Evolutionary conservation across 2,797 vertebrate species (phyloP), one percentile per base, ranked within the genome.

Genomic region (Hybognathus amarus): DNA sequence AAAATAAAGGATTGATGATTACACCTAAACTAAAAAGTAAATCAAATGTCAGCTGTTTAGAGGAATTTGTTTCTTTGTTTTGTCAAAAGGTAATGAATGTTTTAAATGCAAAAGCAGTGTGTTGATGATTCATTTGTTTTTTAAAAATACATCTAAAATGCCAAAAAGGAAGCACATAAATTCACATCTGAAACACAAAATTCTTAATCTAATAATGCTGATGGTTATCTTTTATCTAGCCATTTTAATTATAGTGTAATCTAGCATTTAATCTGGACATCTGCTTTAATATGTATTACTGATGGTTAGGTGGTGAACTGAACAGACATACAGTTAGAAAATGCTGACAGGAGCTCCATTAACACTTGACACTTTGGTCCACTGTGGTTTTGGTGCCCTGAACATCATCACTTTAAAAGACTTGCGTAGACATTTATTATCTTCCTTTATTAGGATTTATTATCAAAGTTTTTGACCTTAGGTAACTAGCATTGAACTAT

Each of bases 401-500:
- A 77, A 45, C 79, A 63, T 71, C 68, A 61, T 54, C 79, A 71
- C 54, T 73, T n/a, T 6, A 73, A 80, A 80, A 80, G 54, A n/a
- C 79, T 45, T n/a, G 52, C 27, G 1, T 61, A 61, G 67, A 80
- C 67, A 80, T 40, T n/a, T n/a, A n/a, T n/a, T n/a, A n/a, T n/a
- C n/a, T n/a, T n/a, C n/a, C n/a, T n/a, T n/a, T n/a, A n/a, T n/a
- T n/a, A n/a, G n/a, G n/a, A n/a, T n/a, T n/a, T n/a, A n/a, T n/a
- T n/a, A n/a, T n/a, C n/a, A n/a, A n/a, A 47, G 42, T 30, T 50
- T 71, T 24, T 50, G 42, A 70, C 2, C 4, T 27, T 30, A 2
- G 42, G 24, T 27, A 50, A 30, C 3, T 20, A 18, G 2, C 24
- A 18, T 4, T 45, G 5, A 47, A 10, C 54, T 56, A 56, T 56